phyloP scores from a whole-genome alignment of 2,797 vertebrate genomes.

The Toxotes lorentzi region DNA sequence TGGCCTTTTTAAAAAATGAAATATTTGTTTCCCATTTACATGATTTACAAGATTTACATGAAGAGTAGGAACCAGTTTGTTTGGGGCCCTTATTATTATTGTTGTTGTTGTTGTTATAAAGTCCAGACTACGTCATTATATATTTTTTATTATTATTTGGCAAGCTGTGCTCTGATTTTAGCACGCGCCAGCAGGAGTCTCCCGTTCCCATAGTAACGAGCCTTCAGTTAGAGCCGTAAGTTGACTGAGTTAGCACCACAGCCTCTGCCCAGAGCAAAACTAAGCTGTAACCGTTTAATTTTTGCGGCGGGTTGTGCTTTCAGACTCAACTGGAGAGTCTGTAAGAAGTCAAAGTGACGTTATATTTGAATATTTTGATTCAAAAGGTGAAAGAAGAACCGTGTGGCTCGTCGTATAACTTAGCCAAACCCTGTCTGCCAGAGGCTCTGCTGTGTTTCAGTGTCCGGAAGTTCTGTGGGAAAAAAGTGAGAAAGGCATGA shows the following conservation, averaged over 20 bases:
- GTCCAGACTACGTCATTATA: neutral
- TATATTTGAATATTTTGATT: fast-evolving
- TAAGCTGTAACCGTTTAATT: neutral
- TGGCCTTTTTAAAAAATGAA: neutral
- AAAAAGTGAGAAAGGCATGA: slow-evolving; percentile 75
- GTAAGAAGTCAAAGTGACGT: neutral
- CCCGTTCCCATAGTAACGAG: slow-evolving; percentile 79
- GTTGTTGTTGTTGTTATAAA: too few species aligned
- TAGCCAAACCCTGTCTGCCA: slow-evolving; percentile 31
- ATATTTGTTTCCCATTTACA: neutral
- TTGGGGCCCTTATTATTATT: neutral
- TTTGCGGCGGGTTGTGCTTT: neutral
- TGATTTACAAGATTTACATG: neutral
- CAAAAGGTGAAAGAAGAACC: neutral
- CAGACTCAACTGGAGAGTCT: neutral
- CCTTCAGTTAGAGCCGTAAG: slow-evolving; percentile 46
- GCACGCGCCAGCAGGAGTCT: slow-evolving; percentile 82
- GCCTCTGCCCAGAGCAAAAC: neutral
- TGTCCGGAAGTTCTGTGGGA: slow-evolving; percentile 78
- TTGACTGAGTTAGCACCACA: slow-evolving; percentile 29
- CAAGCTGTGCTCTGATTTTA: slow-evolving; percentile 44
- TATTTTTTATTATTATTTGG: neutral
- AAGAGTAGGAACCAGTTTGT: neutral
- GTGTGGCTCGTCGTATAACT: slow-evolving; percentile 1
- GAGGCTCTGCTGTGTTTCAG: slow-evolving; percentile 38